phyloP scores from a whole-genome alignment of 2,113 vertebrate genomes.

The Penelope pileata region DNA sequence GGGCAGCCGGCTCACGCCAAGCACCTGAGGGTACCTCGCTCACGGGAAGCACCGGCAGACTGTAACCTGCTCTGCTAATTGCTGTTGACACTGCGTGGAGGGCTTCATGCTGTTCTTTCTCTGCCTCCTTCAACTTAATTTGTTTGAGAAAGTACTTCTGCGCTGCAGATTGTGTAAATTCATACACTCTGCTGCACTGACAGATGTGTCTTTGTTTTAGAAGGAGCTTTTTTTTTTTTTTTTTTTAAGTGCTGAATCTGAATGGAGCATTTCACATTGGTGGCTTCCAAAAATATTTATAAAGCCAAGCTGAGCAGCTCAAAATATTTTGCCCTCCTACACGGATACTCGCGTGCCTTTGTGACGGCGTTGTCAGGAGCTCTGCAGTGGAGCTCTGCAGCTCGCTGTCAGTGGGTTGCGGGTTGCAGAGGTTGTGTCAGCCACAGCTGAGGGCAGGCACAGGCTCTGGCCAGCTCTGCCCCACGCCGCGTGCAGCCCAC shows the following conservation, averaged over 20 bases:
- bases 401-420: too few relatives aligned
- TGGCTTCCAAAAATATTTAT: constrained; percentile 67
- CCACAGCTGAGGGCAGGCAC: constrained; percentile 2
- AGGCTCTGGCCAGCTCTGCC: background rate
- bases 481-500: background rate
- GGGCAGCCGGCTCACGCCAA: constrained; percentile 9
- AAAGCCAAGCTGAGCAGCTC: constrained; percentile 33
- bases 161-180: constrained; percentile 58
- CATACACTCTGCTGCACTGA: constrained; percentile 49
- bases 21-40: constrained; percentile 40
- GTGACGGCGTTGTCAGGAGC: background rate
- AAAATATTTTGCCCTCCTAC: constrained; percentile 69
- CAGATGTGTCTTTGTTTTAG: constrained; percentile 71
- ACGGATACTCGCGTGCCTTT: constrained; percentile 46
- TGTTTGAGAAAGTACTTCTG: constrained; percentile 62
- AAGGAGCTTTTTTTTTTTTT: constrained; percentile 46
- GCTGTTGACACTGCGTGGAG: constrained; percentile 68
- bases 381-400: background rate
- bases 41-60: constrained; percentile 6
- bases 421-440: background rate
- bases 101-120: constrained; percentile 60
- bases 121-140: constrained; percentile 57
- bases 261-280: constrained; percentile 52
- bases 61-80: constrained; percentile 62
- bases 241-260: constrained; percentile 29